Conservation (phyloP, 2,888 invertebrate genomes). For the Macaria notata region DNA sequence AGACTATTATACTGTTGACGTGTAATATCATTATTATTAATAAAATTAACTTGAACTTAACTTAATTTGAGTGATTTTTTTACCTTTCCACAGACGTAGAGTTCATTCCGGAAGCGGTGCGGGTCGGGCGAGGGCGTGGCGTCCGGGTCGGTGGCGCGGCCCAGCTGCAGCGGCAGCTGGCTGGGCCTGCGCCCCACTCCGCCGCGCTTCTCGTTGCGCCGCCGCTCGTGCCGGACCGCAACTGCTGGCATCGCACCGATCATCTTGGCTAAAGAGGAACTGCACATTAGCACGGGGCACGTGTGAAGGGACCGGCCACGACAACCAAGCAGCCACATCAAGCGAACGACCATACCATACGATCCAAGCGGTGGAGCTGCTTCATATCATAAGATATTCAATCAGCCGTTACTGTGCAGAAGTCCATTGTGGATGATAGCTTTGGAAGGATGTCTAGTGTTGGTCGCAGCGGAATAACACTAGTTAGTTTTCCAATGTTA, state of each 20-base stretch:
- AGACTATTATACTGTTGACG: too few species aligned
- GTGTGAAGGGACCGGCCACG: constrained; percentile 15
- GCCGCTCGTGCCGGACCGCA: constrained; percentile 90
- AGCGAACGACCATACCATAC: constrained; percentile 4
- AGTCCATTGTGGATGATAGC: too few species aligned
- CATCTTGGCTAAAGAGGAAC: constrained; percentile 82
- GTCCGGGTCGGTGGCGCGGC: constrained; percentile 83
- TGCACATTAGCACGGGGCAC: constrained; percentile 22
- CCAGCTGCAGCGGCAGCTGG: constrained; percentile 86
- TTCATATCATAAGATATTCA: not conserved
- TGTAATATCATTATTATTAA: too few species aligned
- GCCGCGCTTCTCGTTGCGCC: constrained; percentile 87
- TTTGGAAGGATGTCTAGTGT: too few species aligned
- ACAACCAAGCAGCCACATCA: constrained; percentile 21
- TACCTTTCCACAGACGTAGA: constrained; percentile 89
- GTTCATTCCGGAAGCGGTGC: constrained; percentile 83
- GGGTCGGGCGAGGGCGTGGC: constrained; percentile 85
- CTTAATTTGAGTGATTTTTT: constrained; percentile 25
- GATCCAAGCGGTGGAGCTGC: not conserved
- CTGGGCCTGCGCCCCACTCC: constrained; percentile 81
- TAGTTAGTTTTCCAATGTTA: too few species aligned
- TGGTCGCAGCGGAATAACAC: too few species aligned
- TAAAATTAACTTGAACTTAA: too few species aligned
- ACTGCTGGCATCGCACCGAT: constrained; percentile 94
- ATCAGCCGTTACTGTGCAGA: too few species aligned